phyloP scores from a whole-genome alignment of 2,888 invertebrate genomes.

The Amitus sp. region DNA sequence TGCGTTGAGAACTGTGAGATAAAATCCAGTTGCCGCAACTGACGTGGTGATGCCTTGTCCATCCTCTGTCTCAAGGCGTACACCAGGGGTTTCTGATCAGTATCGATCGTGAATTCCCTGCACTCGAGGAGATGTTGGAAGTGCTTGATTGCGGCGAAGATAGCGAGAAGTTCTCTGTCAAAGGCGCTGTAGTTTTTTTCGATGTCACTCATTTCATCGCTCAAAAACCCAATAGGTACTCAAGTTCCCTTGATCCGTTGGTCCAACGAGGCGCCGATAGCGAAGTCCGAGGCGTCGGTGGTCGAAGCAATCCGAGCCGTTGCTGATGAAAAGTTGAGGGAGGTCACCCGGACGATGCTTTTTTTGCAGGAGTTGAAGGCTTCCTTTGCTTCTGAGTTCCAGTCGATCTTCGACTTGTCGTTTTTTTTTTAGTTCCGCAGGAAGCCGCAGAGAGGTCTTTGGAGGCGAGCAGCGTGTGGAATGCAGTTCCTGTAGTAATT shows the following conservation, averaged over 20 bases:
- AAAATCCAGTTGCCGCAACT: too few species aligned
- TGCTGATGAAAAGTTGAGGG: neutral
- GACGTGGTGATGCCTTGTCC: constrained; percentile 13
- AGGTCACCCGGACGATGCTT: neutral
- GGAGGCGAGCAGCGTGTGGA: neutral
- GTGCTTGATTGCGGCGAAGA: constrained; percentile 14
- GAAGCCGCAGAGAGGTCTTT: neutral
- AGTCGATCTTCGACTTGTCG: neutral
- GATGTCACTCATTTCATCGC: constrained; percentile 26
- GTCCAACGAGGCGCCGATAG: constrained; percentile 45
- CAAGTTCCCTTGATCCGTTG: constrained; percentile 30
- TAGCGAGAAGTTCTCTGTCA: constrained; percentile 35
- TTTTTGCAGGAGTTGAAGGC: neutral
- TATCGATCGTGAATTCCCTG: constrained; percentile 16
- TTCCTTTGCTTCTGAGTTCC: neutral
- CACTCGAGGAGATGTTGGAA: constrained; percentile 30
- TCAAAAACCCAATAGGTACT: constrained; percentile 45
- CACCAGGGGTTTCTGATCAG: constrained; percentile 28
- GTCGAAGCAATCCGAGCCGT: constrained; percentile 10
- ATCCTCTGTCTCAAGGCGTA: neutral
- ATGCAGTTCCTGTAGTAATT: neutral
- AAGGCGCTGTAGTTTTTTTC: constrained; percentile 32
- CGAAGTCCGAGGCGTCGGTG: constrained; percentile 43
- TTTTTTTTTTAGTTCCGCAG: neutral
- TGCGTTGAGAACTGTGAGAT: neutral